phyloP scores from a whole-genome alignment of 2,797 vertebrate genomes.

The Pogoniulus pusillus region DNA sequence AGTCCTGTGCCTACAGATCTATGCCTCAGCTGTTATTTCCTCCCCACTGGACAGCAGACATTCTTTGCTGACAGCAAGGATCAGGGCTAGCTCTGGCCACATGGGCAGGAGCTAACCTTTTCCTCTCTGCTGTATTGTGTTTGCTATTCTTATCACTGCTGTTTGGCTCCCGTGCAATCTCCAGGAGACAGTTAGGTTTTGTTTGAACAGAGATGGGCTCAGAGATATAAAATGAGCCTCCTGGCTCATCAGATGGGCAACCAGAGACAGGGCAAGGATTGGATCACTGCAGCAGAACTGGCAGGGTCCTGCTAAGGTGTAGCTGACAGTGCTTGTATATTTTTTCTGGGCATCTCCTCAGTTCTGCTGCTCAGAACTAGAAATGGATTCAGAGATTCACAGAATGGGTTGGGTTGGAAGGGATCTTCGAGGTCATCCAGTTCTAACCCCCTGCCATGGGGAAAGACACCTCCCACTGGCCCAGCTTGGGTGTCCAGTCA shows the following conservation, averaged over 20 bases:
- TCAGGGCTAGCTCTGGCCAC: background rate
- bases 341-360: background rate
- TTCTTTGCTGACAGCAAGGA: background rate
- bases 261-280: background rate
- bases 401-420: too few species aligned
- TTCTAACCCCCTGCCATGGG: too few species aligned
- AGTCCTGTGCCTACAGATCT: background rate
- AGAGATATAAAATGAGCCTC: slow-evolving; percentile 5
- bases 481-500: background rate
- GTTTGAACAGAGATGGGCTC: slow-evolving; percentile 48
- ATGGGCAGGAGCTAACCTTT: background rate
- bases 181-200: slow-evolving; percentile 20
- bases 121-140: background rate
- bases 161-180: slow-evolving; percentile 18
- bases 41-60: background rate
- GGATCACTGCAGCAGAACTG: background rate
- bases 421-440: too few species aligned
- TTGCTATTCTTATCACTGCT: slow-evolving; percentile 43
- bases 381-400: too few species aligned
- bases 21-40: background rate
- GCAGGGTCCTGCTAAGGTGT: background rate
- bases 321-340: background rate
- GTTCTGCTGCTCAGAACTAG: background rate
- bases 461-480: too few species aligned
- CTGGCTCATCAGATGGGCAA: background rate